Evolutionary conservation across 53 echinoderm and acorn worm genomes (phyloP).

Genomic region (Mesocentrotus franciscanus): DNA sequence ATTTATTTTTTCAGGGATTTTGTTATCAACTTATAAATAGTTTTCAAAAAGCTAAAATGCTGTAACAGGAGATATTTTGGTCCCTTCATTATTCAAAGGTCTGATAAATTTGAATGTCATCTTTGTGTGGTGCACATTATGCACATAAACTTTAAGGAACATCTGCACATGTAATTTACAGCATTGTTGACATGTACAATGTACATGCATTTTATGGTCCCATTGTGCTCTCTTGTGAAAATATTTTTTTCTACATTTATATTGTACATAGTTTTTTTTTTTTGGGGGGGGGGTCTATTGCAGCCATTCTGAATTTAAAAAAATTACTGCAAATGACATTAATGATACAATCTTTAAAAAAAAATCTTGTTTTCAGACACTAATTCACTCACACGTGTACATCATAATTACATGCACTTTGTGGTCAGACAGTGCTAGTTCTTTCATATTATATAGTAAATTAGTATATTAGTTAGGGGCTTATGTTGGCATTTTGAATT

Average conservation of each 20-base stretch:
- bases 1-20: conserved; percentile 3
- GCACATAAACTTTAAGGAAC: neutral
- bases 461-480: too few species aligned
- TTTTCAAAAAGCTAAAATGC: neutral
- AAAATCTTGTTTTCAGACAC: too few species aligned
- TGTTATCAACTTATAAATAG: conserved; percentile 6
- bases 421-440: too few species aligned
- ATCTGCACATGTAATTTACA: conserved; percentile 1
- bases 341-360: too few species aligned
- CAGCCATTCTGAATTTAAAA: too few species aligned
- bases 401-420: too few species aligned
- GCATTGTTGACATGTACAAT: conserved; percentile 1
- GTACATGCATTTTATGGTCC: conserved; percentile 3
- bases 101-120: conserved; percentile 10
- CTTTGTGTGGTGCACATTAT: neutral
- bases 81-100: conserved; percentile 13
- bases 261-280: neutral
- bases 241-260: neutral
- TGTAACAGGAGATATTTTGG: neutral
- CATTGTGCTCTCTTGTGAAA: conserved; percentile 3
- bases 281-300: neutral
- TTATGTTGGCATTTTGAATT: too few species aligned
- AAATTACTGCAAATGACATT: too few species aligned
- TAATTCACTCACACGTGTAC: too few species aligned
- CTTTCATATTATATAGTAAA: too few species aligned